Evolutionary conservation across 30 jellyfish, hydroid and myxozoan species (phyloP).

Genomic region (Sanderia malayensis): DNA sequence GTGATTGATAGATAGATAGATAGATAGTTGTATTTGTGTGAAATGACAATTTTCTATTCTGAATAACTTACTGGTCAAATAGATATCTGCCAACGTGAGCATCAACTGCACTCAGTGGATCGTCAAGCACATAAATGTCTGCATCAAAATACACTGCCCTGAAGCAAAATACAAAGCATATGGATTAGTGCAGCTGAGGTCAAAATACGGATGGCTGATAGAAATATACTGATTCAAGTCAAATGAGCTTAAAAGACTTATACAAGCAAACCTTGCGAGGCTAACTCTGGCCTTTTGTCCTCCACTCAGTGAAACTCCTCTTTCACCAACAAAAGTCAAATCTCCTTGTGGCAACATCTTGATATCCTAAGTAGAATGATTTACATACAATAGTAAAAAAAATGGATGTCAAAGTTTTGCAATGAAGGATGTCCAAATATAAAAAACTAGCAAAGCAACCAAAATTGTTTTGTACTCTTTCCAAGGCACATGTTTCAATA

Average conservation of each 20-base stretch:
- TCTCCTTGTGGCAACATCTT: constrained; percentile 79
- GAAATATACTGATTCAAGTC: no score
- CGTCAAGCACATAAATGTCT: constrained; percentile 84
- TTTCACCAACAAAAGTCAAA: constrained; percentile 79
- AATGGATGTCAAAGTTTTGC: no score
- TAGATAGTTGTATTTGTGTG: no score
- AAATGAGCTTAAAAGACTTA: no score
- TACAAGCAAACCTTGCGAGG: constrained; percentile 74
- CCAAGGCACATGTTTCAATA: constrained; percentile 72
- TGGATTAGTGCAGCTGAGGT: no score
- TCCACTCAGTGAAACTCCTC: constrained; percentile 93
- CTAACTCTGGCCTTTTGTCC: constrained; percentile 93
- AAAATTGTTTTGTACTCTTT: constrained; percentile 30
- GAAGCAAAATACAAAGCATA: no score
- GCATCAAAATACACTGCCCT: constrained; percentile 93
- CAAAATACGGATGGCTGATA: no score
- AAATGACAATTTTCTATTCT: no score
- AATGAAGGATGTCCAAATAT: no score
- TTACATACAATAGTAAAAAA: no score
- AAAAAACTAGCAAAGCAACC: no score
- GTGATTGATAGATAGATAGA: no score
- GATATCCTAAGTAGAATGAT: constrained; percentile 59
- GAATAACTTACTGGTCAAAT: constrained; percentile 68
- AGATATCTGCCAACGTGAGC: constrained; percentile 92
- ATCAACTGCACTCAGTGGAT: constrained; percentile 94